Evolutionary conservation across 2,113 vertebrate genomes (phyloP).

Genomic region (Peromyscus polionotus): DNA sequence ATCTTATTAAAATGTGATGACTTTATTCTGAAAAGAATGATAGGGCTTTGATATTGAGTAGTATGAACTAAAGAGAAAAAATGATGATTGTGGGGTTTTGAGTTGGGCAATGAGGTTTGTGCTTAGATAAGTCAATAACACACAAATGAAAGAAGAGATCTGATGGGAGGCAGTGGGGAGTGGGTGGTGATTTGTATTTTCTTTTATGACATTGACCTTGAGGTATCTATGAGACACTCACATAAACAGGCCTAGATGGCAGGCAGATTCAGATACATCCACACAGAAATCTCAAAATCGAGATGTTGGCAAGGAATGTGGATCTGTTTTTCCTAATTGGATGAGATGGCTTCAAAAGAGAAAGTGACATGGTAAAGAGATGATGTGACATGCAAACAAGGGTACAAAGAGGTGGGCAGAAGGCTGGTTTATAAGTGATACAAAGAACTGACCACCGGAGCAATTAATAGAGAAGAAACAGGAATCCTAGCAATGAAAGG

Average conservation of each 20-base stretch:
- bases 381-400: background rate
- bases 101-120: background rate
- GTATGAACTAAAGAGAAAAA: background rate
- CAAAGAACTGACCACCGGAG: background rate
- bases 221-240: background rate
- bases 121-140: background rate
- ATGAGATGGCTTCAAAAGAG: background rate
- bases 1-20: background rate
- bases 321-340: background rate
- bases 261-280: background rate
- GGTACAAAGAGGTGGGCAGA: background rate
- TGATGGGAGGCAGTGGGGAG: background rate
- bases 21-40: background rate
- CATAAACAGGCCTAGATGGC: background rate
- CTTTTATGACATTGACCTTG: background rate
- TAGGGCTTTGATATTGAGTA: background rate
- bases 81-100: background rate
- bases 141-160: background rate
- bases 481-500: background rate
- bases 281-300: background rate
- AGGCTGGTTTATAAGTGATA: background rate
- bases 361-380: background rate
- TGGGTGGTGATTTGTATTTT: background rate
- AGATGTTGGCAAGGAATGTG: background rate
- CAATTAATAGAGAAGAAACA: background rate